Evolutionary conservation across 2,113 vertebrate species (phyloP).

Genomic region (Macaca fascicularis): T2T-MFA8v1.1 NC_088376.1:50816001-50816500

Average conservation of each 20-base stretch:
- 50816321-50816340: neutral
- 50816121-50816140: neutral
- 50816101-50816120: neutral
- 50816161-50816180: neutral
- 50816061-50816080: conserved; percentile 7
- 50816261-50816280: neutral
- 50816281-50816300: neutral
- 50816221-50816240: neutral
- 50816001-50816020: conserved; percentile 33
- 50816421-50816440: neutral
- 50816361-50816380: neutral
- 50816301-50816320: neutral
- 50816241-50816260: neutral
- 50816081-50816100: conserved; percentile 17
- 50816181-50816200: neutral
- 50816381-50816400: neutral
- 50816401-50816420: neutral
- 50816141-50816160: neutral
- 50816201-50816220: neutral
- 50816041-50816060: conserved; percentile 11
- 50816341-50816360: neutral
- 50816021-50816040: conserved; percentile 23
- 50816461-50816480: neutral
- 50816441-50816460: neutral
- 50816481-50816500: neutral